Conservation (phyloP, 2,797 vertebrate species). For the Glossophaga mutica region DNA sequence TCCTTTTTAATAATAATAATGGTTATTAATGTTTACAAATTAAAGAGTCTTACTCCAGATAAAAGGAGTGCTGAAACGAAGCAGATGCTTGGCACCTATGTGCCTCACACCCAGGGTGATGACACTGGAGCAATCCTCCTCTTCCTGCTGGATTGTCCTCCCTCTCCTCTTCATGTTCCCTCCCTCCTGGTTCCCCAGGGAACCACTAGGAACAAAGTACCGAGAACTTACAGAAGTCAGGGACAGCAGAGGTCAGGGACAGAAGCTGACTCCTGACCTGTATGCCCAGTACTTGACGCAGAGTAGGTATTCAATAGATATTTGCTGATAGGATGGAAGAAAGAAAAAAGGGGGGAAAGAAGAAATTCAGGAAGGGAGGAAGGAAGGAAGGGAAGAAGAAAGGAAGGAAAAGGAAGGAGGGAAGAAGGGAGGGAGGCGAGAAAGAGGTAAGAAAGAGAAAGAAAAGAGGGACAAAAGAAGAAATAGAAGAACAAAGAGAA, state of each 20-base stretch:
- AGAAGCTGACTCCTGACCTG: neutral
- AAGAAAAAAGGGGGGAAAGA: neutral
- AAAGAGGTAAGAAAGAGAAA: neutral
- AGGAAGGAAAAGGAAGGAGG: neutral
- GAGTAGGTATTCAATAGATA: neutral
- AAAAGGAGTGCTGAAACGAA: slow-evolving; percentile 41
- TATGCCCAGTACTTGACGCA: neutral
- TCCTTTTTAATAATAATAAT: slow-evolving; percentile 82
- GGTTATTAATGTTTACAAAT: slow-evolving; percentile 86
- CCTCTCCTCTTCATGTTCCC: rapidly evolving
- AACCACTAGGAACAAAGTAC: neutral
- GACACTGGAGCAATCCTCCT: rapidly evolving
- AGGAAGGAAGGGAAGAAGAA: neutral
- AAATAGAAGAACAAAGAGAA: neutral
- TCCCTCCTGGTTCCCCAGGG: neutral
- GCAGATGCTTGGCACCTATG: neutral
- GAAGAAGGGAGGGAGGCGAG: neutral
- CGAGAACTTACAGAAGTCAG: neutral
- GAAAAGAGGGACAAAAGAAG: neutral
- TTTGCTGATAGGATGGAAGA: neutral
- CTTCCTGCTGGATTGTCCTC: neutral
- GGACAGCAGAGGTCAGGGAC: neutral
- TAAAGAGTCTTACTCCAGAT: slow-evolving; percentile 71
- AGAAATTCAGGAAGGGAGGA: neutral
- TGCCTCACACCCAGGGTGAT: neutral